Base-by-base conservation (phyloP, 2,113 vertebrate species). In the Montifringilla adamsi region DNA sequence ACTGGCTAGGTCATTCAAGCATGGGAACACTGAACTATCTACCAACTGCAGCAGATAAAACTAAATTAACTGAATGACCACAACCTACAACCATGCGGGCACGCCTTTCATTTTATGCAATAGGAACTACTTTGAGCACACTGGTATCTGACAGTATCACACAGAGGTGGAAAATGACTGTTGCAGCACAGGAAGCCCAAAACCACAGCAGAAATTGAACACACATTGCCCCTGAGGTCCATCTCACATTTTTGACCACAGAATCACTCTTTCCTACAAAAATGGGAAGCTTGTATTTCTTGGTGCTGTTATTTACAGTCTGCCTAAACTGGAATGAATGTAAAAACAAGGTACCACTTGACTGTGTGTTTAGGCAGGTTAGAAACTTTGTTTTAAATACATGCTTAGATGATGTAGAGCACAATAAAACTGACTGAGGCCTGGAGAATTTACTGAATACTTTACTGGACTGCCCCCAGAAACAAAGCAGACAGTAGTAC, bases 341-440 rank as follows among this genome's bases (percentile, higher is more conserved):
- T 58, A 30, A 91, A 90, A 87, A 64, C 11, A 87, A 20, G 30
- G 15, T 15, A 80, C 6, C 9, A 74, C 17, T 14, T 87, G 63
- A 73, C 23, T 15, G 13, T 1, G 0, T 53, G 35, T 63, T 74
- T 63, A 69, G 39, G 30, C 20, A 77, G 39, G 18, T 59, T 77
- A 80, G n/a, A 53, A 76, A 74, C 11, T 62, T 83, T 39, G 37
- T 53, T 88, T 94, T 74, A 41, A 72, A 41, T 47, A n/a, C 3
- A 64, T 33, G 27, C 20, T 85, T 84, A 80, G 30, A 58, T 67
- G 76, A 94, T 26, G 13, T 50, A 94, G 12, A 74, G 30, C 27
- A 70, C 43, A 90, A 37, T 77, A 94, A 88, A 93, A 88, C 27
- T 87, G 55, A 93, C 53, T 88, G 59, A 94, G 68, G 31, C 20